Percentiles rank a stretch among this genome's conserved stretches.
Evolutionary conservation across 1,140 invertebrate genomes (phyloP).

Genomic region (Sarcophaga bullata): DNA sequence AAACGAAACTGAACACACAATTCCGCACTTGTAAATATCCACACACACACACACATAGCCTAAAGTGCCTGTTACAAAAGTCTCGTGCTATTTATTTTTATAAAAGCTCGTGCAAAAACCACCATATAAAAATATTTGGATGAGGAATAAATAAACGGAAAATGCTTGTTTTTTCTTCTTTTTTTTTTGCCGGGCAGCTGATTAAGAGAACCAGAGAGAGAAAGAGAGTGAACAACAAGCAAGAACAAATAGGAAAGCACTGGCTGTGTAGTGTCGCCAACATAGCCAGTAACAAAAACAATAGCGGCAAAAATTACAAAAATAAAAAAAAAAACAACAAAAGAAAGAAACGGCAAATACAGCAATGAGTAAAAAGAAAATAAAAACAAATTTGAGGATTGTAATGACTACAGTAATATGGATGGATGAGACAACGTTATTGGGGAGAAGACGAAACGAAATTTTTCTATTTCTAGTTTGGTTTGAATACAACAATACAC

Average conservation of each 20-base stretch:
- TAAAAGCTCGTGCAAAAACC: slow-evolving; percentile 7
- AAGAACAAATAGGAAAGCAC: no score
- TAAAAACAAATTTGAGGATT: background rate
- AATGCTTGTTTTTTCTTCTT: no score
- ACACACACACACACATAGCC: no score
- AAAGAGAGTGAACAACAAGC: background rate
- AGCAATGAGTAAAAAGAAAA: background rate
- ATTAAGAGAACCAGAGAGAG: background rate
- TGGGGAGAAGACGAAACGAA: no score
- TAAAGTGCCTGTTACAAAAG: background rate
- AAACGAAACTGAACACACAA: no score
- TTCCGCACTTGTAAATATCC: no score
- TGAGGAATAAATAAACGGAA: no score
- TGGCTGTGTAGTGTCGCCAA: background rate
- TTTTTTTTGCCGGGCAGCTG: background rate
- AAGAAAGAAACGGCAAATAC: background rate
- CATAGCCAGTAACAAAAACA: background rate
- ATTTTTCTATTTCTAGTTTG: no score
- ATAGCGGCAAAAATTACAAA: no score
- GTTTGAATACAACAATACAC: no score
- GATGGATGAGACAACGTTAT: no score
- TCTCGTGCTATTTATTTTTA: slow-evolving; percentile 13
- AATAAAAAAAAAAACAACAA: background rate
- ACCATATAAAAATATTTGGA: background rate
- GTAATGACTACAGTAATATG: background rate